Evolutionary conservation across 92 coral and sea anemone species (phyloP), one percentile per base, ranked within the genome.

Genomic region (Parazoanthus darwini): DNA sequence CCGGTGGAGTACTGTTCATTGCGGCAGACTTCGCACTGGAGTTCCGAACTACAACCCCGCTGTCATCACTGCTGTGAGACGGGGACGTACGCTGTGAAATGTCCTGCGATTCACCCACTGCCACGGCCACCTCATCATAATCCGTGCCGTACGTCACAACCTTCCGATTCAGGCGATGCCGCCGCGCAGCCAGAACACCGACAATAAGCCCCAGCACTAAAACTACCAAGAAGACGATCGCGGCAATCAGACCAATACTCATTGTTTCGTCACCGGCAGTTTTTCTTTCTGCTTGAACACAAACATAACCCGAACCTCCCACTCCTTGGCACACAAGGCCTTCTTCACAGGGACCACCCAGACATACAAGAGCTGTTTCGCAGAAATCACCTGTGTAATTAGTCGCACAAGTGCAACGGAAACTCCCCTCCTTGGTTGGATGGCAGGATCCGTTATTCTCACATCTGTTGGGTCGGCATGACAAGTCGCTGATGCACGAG

Each of bases 11-110:
- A 56, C 91, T 76, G 72, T 95, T 90, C 20, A 86, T 87, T 22
- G 89, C 88, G 42, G 88, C 85, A 72, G 96, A 93, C 86, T 93
- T 95, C 66, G 93, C 93, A 68, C 92, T 94, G 23, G 97, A 96
- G 89, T 97, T 97, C 25, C 95, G 94, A 74, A 97, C 90, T 20
- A 94, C 99, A 1, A 97, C 99, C 33, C 99, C 99, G 72, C 99
- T 97, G 82, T 97, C 99, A 44, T 93, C 96, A 46, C 98, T 93
- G 87, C 99, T 97, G 85, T 95, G 98, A 6, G 97, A 96, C 50
- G 99, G 98, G 11, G 97, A 94, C 5, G 98, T 94, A 42, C 91
- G 93, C 86, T 91, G 99, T 11, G 93, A 97, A 13, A 92, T 91
- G 78, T 92, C 95, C 71, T 90, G 98, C 8, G 96, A 85, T 73